Conservation (phyloP, 2,113 vertebrate species). For the Regulus satrapa region DNA sequence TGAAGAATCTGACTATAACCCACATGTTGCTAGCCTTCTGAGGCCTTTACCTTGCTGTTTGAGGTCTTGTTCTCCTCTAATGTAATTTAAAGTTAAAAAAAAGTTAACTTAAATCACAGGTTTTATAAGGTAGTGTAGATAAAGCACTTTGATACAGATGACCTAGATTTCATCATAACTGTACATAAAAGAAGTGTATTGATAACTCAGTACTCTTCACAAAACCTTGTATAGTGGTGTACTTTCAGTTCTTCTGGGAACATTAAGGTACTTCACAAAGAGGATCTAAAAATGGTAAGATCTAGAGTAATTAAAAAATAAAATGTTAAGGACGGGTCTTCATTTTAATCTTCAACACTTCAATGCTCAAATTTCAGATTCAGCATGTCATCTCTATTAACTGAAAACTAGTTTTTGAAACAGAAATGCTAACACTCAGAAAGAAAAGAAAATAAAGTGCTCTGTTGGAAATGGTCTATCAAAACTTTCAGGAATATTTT, state of each 20-base stretch:
- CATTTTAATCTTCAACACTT: neutral
- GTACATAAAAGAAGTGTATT: neutral
- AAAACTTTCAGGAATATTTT: neutral
- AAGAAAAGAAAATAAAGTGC: neutral
- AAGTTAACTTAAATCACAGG: neutral
- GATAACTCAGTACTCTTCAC: neutral
- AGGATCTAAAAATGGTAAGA: neutral
- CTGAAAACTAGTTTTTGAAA: neutral
- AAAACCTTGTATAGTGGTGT: neutral
- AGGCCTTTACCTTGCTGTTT: neutral
- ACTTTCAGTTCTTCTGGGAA: neutral
- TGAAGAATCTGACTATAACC: neutral
- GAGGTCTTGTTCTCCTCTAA: neutral
- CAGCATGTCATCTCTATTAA: neutral
- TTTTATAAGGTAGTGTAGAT: neutral
- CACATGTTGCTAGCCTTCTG: neutral
- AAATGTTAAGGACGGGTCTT: neutral
- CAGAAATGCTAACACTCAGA: neutral
- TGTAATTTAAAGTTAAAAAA: neutral
- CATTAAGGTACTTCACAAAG: neutral
- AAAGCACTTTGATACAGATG: neutral
- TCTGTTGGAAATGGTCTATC: neutral
- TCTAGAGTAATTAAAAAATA: neutral
- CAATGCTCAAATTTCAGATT: neutral
- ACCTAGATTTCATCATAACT: neutral